Evolutionary conservation across 2,888 invertebrate genomes (phyloP), one percentile per base, ranked within the genome.

Genomic region (Drosophila eohydei): DNA sequence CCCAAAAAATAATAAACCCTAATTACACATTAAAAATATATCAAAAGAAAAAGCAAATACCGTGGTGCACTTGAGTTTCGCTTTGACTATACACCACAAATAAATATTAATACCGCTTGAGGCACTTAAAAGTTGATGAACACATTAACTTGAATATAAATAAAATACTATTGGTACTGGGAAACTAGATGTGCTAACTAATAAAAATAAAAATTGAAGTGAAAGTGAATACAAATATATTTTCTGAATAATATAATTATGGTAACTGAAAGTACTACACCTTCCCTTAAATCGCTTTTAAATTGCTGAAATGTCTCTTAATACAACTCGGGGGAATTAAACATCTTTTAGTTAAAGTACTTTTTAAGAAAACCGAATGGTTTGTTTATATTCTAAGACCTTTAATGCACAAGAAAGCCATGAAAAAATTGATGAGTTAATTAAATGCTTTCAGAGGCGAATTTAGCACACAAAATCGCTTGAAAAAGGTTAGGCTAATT

Each of bases 11-110:
- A 40, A 54, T 54, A 54, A 28, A 40, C 54, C 28, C 54, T 40
- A 54, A 54, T 54, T 54, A 54, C 54, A 54, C 54, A 40, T 16
- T 40, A 50, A 50, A 51, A 28, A 54, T 38, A 54, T 54, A 54
- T 54, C 54, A 54, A 54, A 38, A 38, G 54, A 28, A 54, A 51
- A 21, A 14, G 28, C 9, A 28, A 54, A 26, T 36, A 52, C 21
- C 36, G 21, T 26, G 51, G 21, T 26, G 26, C 54, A 38, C 38
- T 54, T n/a, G n/a, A 40, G 21, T 1, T 40, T 54, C 8, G 8
- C 14, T 32, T 50, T n/a, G 32, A 34, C 16, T 21, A 21, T 21
- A 3, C 21, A 4, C 36, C 51, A 26, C 26, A 14, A 26, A 4
- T 26, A 26, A 26, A 36, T 26, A 21, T 21, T 36, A 36, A 36